Percentiles rank a stretch among this genome's conserved stretches.
Evolutionary conservation across 2,797 vertebrate genomes (phyloP).

Genomic region (Alcedo atthis): DNA sequence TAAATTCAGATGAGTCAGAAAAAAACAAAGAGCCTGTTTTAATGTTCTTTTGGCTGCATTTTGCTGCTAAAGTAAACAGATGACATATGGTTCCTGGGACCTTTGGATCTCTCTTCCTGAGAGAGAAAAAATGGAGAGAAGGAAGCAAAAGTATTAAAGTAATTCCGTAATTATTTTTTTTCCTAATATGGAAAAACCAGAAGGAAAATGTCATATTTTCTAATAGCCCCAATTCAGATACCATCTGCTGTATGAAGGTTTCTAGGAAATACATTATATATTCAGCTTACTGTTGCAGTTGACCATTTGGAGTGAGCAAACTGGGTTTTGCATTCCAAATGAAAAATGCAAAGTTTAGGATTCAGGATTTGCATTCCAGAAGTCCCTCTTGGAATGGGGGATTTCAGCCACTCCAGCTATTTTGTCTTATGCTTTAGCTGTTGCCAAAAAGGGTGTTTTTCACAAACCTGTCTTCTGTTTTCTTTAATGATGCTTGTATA

Average conservation of each 20-base stretch:
- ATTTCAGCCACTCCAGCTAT: not conserved
- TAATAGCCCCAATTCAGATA: not conserved
- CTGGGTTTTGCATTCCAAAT: not conserved
- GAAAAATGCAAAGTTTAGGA: not conserved
- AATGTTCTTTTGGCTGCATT: not conserved
- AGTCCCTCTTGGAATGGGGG: not conserved
- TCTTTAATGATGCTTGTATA: not conserved
- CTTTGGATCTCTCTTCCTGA: constrained; percentile 8
- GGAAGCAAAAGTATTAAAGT: not conserved
- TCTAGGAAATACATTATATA: not conserved
- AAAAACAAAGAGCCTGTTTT: constrained; percentile 46
- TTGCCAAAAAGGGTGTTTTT: not conserved
- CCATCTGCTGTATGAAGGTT: not conserved
- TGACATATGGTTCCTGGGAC: constrained; percentile 24
- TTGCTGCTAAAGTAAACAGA: constrained; percentile 32
- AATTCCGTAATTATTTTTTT: not conserved
- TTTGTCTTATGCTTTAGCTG: not conserved
- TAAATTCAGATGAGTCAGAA: constrained; percentile 64
- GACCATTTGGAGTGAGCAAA: not conserved
- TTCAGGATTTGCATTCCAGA: not conserved
- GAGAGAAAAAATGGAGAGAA: not conserved
- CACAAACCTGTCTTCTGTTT: not conserved
- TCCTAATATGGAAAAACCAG: not conserved
- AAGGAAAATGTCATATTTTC: not conserved
- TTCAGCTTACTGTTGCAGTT: not conserved